Conservation (phyloP, 2,888 invertebrate species). For the Hofmannophila pseudospretella region DNA sequence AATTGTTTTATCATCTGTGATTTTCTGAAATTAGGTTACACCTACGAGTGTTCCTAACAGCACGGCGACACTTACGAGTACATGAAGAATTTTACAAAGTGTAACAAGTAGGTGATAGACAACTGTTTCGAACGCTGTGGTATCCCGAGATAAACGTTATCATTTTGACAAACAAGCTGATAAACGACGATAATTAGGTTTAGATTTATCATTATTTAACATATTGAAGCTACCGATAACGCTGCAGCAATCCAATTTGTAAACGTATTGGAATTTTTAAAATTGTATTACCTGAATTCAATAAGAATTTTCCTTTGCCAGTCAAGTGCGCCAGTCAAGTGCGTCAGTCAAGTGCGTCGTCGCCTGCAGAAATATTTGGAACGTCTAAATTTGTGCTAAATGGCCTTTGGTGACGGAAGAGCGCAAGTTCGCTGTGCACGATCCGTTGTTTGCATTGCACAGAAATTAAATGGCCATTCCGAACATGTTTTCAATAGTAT, state of each 20-base stretch:
- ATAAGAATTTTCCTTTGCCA: constrained; percentile 25
- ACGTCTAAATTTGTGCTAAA: constrained; percentile 64
- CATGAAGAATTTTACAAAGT: too few species aligned
- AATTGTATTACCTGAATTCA: neutral
- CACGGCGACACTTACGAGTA: too few species aligned
- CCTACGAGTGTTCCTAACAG: too few species aligned
- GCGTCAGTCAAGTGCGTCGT: constrained; percentile 64
- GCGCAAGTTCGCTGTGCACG: constrained; percentile 7
- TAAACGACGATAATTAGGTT: constrained; percentile 32
- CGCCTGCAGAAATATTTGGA: constrained; percentile 69
- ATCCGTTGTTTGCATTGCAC: neutral
- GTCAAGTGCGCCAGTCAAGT: constrained; percentile 48
- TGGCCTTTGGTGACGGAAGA: constrained; percentile 65
- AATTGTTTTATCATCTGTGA: too few species aligned
- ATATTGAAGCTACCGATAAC: constrained; percentile 16
- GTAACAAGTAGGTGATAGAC: constrained; percentile 38
- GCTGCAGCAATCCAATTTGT: constrained; percentile 11
- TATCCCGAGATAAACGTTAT: constrained; percentile 41
- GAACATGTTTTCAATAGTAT: too few species aligned
- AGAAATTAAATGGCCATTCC: too few species aligned
- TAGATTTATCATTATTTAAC: constrained; percentile 19
- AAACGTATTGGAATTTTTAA: neutral
- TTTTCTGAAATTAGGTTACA: too few species aligned
- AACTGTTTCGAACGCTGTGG: constrained; percentile 34
- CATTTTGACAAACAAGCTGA: constrained; percentile 28